Evolutionary conservation across 2,113 vertebrate species (phyloP).

Genomic region (Embiotoca jacksoni): DNA sequence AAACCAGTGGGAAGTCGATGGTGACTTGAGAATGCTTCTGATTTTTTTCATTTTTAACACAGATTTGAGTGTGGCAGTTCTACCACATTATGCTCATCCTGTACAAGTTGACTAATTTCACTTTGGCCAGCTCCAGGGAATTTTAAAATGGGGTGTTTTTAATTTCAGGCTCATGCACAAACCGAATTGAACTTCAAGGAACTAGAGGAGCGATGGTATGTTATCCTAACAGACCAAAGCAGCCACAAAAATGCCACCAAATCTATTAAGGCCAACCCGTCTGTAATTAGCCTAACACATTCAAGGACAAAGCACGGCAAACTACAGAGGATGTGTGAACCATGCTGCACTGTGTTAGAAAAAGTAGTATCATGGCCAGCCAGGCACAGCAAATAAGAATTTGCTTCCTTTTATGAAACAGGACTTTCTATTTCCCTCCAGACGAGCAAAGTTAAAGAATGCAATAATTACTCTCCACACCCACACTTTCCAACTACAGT

Average conservation of each 20-base stretch:
- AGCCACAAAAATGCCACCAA: slow-evolving; percentile 66
- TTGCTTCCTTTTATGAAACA: slow-evolving; percentile 53
- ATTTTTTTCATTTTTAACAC: slow-evolving; percentile 37
- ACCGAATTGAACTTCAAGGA: slow-evolving; percentile 57
- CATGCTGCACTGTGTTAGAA: slow-evolving; percentile 18
- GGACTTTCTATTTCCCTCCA: slow-evolving; percentile 53
- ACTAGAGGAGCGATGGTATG: slow-evolving; percentile 43
- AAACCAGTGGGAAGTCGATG: slow-evolving; percentile 28
- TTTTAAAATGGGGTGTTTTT: slow-evolving; percentile 49
- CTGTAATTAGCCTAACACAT: slow-evolving; percentile 69
- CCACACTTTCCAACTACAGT: slow-evolving; percentile 14
- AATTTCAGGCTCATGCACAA: slow-evolving; percentile 52
- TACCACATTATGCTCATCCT: slow-evolving; percentile 32
- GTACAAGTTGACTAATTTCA: slow-evolving; percentile 47
- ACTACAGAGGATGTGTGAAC: slow-evolving; percentile 28
- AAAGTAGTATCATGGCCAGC: slow-evolving; percentile 41
- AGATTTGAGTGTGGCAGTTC: slow-evolving; percentile 11
- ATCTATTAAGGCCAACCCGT: slow-evolving; percentile 68
- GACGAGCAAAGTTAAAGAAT: slow-evolving; percentile 57
- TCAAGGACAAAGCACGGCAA: slow-evolving; percentile 51
- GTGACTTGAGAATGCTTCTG: slow-evolving; percentile 36
- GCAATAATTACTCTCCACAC: slow-evolving; percentile 55
- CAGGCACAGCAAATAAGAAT: slow-evolving; percentile 56
- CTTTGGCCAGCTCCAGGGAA: slow-evolving; percentile 27
- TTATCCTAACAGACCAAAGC: slow-evolving; percentile 60